Base-by-base conservation (phyloP, 2,113 vertebrate species). In the Clinocottus analis region DNA sequence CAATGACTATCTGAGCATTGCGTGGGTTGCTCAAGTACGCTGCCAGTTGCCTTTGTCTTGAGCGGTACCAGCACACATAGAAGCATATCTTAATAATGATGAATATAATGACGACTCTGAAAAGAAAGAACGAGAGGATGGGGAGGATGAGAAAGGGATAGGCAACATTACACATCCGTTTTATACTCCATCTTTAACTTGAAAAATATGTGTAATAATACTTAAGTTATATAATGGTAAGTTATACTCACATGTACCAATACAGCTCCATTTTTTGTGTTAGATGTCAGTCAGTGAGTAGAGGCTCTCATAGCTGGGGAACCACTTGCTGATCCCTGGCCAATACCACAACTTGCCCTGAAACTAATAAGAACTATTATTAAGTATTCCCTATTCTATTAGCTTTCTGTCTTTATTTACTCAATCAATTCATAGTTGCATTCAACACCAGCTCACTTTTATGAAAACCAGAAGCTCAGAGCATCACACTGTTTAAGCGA, bases 61-160 rank as follows among this genome's bases (percentile, higher is more conserved):
- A 96, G n/a, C 96, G 95, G 71, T 96, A 96, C 96, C 96, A 96
- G 91, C 96, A 96, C 59, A 96, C 94, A 71, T 96, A 96, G 92
- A 96, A 96, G 90, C 95, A 96, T 73, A 96, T 96, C 90, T 96
- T 96, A 77, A 96, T 94, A 73, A 96, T 94, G 83, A 96, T 95
- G 88, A 96, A 96, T 85, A 96, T 91, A 68, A 96, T 96, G 25
- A 96, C 96, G 60, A 95, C 94, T 93, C 95, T 95, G 86, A 14
- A 37, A 73, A 75, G 14, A 35, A 55, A 16, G 73, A 2, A 65
- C 2, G 39, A 33, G 4, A 8, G 10, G 5, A 3, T 31, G 0
- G 4, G 4, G 4, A 25, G 0, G 2, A 3, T 41, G 1, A 4
- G 61, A 23, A 11, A 51, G 2, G 9, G 1, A 13, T 69, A 7